Base-by-base conservation (phyloP, 2,113 vertebrate species). In the Sylvia atricapilla region DNA sequence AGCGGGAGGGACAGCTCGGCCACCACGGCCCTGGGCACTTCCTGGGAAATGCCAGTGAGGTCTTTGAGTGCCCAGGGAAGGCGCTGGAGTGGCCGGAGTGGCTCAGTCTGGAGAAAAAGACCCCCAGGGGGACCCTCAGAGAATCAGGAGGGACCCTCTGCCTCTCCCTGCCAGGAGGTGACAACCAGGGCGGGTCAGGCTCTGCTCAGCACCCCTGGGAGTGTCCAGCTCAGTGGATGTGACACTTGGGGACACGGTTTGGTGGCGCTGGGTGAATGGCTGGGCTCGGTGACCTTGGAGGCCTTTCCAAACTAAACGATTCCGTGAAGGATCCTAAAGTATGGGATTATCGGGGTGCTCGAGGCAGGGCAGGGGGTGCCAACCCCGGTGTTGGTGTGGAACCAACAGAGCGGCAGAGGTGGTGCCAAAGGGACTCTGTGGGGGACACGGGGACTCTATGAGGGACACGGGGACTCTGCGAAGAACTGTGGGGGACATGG, bases 251-350 rank as follows among this genome's bases (percentile, higher is more conserved):
- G 74, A 70, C n/a, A 3, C 2, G 2, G 12, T 24, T 39, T 20
- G 52, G 49, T 18, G 63, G 1, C 6, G 44, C 52, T 28, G 63
- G 44, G 44, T 9, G 44, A 46, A 46, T 5, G 18, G 31, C 10
- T 21, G 27, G 15, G 27, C 43, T n/a, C 1, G 1, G 35, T 11
- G 16, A 28, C 13, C 49, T 30, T 3, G 35, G 56, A 11, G n/a
- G 3, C 6, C 1, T 87, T n/a, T n/a, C 66, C 49, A 14, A 0
- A 19, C 28, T 2, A 1, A 14, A 13, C 0, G 0, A 37, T 52
- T 46, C 55, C 3, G 0, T 13, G 56, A 9, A 8, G 18, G 35
- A 35, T 27, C 43, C 49, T 7, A 0, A 0, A 56, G 2, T 0
- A 1, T 7, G 30, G n/a, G 11, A 5, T 35, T 17, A 17, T 20